Conservation (phyloP, 1,140 invertebrate genomes). For the Drosophila nannoptera region DNA sequence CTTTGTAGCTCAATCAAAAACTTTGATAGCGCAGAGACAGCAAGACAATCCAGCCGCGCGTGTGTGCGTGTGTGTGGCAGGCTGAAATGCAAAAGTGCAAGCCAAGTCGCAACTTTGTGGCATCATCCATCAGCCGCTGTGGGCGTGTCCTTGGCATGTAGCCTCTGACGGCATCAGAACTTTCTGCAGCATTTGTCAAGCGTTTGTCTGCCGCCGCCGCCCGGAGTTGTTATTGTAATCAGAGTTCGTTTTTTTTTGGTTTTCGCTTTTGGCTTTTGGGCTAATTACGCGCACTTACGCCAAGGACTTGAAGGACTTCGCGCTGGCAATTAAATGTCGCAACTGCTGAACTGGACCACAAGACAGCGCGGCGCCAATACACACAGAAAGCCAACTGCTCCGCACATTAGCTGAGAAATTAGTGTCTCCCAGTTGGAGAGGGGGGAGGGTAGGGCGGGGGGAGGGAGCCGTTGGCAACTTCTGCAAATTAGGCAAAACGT, state of each 20-base stretch:
- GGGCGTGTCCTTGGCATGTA: slow-evolving; percentile 45
- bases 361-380: slow-evolving; percentile 26
- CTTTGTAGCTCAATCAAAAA: slow-evolving; percentile 72
- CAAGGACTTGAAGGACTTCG: slow-evolving; percentile 47
- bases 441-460: neutral
- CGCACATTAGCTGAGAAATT: slow-evolving; percentile 68
- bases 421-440: slow-evolving; percentile 19
- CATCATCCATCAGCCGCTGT: slow-evolving; percentile 64
- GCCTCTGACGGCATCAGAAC: slow-evolving; percentile 49
- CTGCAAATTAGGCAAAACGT: slow-evolving; percentile 77
- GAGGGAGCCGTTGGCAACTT: slow-evolving; percentile 46
- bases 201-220: neutral
- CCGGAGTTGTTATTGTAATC: neutral
- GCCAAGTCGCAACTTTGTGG: slow-evolving; percentile 64
- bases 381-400: slow-evolving; percentile 22
- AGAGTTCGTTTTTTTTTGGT: too few relatives aligned
- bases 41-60: slow-evolving; percentile 12
- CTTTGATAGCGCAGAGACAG: slow-evolving; percentile 46
- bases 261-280: slow-evolving; percentile 39
- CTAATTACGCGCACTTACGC: slow-evolving; percentile 72
- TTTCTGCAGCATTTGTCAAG: slow-evolving; percentile 12
- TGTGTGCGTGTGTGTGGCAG: slow-evolving; percentile 1
- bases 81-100: slow-evolving; percentile 56
- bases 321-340: slow-evolving; percentile 69
- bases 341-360: slow-evolving; percentile 23